Base-by-base conservation (phyloP, 2,888 invertebrate genomes). In the Anticlea derivata region DNA sequence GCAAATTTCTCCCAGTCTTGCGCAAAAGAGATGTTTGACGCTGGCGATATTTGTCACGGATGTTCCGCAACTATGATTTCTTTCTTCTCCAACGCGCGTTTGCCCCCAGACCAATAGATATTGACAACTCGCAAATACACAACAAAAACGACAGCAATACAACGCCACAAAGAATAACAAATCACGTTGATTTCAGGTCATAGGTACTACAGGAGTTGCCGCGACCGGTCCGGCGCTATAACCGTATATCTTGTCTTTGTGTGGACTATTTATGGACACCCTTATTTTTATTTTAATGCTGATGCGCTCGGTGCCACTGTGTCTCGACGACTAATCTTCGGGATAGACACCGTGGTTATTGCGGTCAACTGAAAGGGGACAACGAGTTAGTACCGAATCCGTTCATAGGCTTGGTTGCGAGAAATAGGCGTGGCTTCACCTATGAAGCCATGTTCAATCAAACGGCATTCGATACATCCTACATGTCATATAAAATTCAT, bases 271-370 rank as follows among this genome's bases (percentile, higher is more conserved):
- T 90, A 89, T 83, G 80, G 76, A 76, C 73, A 78, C 74, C 82
- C 90, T 86, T 88, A 89, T 89, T 89, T 90, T 89, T 90, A 89
- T 89, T 90, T 89, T 87, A 88, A 89, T 87, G 90, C 88, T 90
- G 88, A 90, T 90, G 85, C 82, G 76, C 71, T 66, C 78, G 90
- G 88, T 83, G 90, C 90, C 90, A 60, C 78, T 58, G 72, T 75
- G 89, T 90, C 89, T 90, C 80, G 84, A 55, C 72, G 61, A 65
- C 66, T 70, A 81, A 81, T 83, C 79, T 56, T 39, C 22, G 35
- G 40, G 24, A 17, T 22, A 30, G 17, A 53, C 27, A 2, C 41
- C 40, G 33, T 45, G 35, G 48, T 39, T 49, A 52, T 50, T 46
- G 44, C n/a, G 30, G 12, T 38, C 17, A 27, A 29, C 39, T 13